Evolutionary conservation across 92 coral and sea anemone genomes (phyloP).

Genomic region (Zoanthus sociatus): DNA sequence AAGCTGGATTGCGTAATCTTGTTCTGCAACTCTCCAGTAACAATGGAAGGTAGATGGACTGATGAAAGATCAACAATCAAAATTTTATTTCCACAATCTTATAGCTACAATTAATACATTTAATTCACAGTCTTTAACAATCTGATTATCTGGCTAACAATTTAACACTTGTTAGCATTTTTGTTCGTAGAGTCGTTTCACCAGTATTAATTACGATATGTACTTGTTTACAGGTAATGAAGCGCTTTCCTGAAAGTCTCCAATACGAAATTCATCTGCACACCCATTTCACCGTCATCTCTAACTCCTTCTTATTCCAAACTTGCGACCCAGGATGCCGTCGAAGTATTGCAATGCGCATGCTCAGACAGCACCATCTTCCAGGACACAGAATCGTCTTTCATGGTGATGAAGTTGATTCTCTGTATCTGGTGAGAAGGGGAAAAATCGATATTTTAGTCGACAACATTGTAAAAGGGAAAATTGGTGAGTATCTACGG

Average conservation of each 20-base stretch:
- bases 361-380: conserved; percentile 92
- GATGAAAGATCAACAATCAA: no score
- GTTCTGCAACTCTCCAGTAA: no score
- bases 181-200: no score
- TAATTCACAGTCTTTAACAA: no score
- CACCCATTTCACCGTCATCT: conserved; percentile 90
- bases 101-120: no score
- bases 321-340: conserved; percentile 77
- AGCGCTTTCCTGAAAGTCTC: conserved; percentile 94
- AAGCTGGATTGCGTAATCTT: no score
- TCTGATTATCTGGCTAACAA: no score
- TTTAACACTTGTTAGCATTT: no score
- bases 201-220: background rate
- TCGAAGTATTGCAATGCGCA: conserved; percentile 85
- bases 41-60: no score
- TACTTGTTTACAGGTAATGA: conserved; percentile 71
- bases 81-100: no score
- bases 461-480: conserved; percentile 71
- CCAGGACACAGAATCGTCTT: conserved; percentile 88
- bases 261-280: conserved; percentile 97
- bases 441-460: conserved; percentile 89
- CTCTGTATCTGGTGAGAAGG: conserved; percentile 85
- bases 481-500: conserved; percentile 66
- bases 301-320: conserved; percentile 85
- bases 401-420: conserved; percentile 89